Conservation (phyloP, 2,113 vertebrate species). For the Antechinus flavipes region DNA sequence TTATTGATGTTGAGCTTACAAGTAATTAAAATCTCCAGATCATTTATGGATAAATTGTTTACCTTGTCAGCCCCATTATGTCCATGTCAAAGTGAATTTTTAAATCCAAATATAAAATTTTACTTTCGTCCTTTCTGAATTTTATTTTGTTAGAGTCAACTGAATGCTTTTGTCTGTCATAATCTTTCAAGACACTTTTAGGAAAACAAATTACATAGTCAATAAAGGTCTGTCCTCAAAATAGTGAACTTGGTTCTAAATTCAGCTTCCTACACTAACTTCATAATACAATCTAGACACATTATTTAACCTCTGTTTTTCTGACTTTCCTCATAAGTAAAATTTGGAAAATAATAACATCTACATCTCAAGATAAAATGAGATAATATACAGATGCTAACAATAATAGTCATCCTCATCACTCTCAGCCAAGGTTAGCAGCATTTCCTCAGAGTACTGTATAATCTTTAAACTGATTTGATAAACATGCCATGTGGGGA, state of each 20-base stretch:
- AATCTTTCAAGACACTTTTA: neutral
- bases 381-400: no score
- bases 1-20: neutral
- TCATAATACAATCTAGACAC: neutral
- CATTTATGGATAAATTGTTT: neutral
- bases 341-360: neutral
- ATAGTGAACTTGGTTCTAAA: neutral
- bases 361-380: no score
- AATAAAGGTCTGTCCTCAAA: no score
- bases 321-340: neutral
- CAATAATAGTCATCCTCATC: neutral
- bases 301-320: neutral
- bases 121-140: neutral
- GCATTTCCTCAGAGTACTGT: neutral
- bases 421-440: neutral
- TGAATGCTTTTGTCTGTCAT: neutral
- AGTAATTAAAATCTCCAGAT: neutral
- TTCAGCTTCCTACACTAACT: neutral
- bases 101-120: neutral
- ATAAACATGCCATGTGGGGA: neutral
- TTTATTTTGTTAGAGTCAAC: neutral
- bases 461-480: neutral
- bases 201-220: neutral
- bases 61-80: neutral
- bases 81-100: neutral